Conservation (phyloP, 2,113 vertebrate species). For the Stomatorhinus ivindoensis region DNA sequence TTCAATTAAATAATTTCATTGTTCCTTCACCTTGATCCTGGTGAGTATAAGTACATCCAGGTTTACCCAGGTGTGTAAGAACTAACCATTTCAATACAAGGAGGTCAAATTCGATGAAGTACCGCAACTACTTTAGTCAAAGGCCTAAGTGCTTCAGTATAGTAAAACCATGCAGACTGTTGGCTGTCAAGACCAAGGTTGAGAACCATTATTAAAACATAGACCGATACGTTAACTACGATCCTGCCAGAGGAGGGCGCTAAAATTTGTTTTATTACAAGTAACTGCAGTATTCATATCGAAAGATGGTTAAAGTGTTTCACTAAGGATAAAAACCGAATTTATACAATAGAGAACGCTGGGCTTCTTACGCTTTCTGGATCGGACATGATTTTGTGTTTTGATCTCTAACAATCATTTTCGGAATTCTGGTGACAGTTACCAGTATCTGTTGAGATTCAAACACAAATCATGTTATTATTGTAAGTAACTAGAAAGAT, state of each 20-base stretch:
- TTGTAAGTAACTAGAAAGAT: too few relatives aligned
- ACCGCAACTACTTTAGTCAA: background rate
- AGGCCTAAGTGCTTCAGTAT: background rate
- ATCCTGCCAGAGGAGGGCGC: background rate
- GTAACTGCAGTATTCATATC: background rate
- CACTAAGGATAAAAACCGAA: background rate
- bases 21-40: background rate
- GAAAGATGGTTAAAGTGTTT: background rate
- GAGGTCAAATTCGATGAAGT: background rate
- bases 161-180: background rate
- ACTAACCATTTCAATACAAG: background rate
- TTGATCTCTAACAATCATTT: background rate
- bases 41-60: background rate
- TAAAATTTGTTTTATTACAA: background rate
- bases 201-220: background rate
- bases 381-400: background rate
- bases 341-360: background rate
- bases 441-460: background rate
- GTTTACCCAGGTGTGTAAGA: background rate
- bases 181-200: background rate
- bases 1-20: background rate
- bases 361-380: background rate
- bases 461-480: too few relatives aligned
- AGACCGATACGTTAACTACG: background rate
- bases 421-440: background rate